Conservation (phyloP, 2,113 vertebrate genomes). For the Procapra przewalskii region DNA sequence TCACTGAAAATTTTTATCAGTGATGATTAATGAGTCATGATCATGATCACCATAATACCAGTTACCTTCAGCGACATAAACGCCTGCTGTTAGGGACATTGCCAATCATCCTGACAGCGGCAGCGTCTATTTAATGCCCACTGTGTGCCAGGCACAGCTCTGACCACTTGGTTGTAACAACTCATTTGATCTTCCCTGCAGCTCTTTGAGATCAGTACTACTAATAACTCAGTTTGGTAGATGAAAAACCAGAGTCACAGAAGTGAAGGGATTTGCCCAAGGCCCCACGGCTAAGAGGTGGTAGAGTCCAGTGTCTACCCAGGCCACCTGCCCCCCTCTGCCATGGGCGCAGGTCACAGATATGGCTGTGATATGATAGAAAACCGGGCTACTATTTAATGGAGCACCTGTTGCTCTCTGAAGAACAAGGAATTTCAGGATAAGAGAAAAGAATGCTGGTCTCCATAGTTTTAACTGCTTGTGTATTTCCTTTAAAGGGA, state of each 20-base stretch:
- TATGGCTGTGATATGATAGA: no score
- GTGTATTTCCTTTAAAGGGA: not conserved
- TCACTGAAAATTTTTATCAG: not conserved
- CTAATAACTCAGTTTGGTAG: not conserved
- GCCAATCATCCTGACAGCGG: not conserved
- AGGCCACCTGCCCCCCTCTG: not conserved
- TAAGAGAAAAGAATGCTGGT: not conserved
- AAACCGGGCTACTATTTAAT: not conserved
- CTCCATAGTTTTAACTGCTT: not conserved
- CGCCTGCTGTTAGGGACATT: not conserved
- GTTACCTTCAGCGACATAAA: not conserved
- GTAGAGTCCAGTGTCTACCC: not conserved
- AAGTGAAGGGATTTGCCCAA: not conserved
- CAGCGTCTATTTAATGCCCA: no score
- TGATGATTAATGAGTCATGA: not conserved
- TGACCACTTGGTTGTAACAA: not conserved
- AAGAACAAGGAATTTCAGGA: not conserved
- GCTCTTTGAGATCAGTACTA: not conserved
- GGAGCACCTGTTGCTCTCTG: not conserved
- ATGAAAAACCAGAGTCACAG: not conserved
- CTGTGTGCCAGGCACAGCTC: not conserved
- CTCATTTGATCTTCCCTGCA: not conserved
- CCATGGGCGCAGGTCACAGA: no score
- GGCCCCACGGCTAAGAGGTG: fast-evolving
- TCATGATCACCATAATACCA: not conserved